Conservation (phyloP, 2,113 vertebrate genomes). For the Maylandia zebra region DNA sequence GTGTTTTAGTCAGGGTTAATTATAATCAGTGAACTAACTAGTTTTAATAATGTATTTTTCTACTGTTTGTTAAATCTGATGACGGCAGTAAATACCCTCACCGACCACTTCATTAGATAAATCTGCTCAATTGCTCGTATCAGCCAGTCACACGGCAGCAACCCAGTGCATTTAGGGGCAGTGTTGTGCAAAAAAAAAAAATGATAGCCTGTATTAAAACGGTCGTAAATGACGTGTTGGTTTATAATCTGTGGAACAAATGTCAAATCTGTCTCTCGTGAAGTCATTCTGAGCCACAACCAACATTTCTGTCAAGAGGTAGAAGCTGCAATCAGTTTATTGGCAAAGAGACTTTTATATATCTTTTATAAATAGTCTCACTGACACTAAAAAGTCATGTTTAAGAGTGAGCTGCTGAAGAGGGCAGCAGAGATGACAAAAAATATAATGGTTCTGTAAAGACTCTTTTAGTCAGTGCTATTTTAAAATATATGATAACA, state of each 20-base stretch:
- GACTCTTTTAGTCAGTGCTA: not conserved
- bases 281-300: not conserved
- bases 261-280: not conserved
- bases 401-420: not conserved
- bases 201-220: not conserved
- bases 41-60: not conserved
- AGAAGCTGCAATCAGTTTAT: not conserved
- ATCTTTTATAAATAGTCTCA: not conserved
- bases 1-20: not conserved
- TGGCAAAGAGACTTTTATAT: not conserved
- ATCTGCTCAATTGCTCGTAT: not conserved
- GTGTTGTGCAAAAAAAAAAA: not conserved
- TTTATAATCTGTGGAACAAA: not conserved
- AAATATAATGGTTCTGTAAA: not conserved
- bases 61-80: not conserved
- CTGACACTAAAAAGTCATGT: not conserved
- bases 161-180: not conserved
- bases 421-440: not conserved
- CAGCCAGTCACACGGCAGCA: not conserved
- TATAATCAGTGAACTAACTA: not conserved
- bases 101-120: not conserved
- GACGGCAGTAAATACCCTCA: not conserved
- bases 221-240: not conserved
- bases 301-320: not conserved
- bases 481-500: not conserved